Evolutionary conservation across 2,797 vertebrate genomes (phyloP), one percentile per base, ranked within the genome.

Genomic region (Gorsachius magnificus): DNA sequence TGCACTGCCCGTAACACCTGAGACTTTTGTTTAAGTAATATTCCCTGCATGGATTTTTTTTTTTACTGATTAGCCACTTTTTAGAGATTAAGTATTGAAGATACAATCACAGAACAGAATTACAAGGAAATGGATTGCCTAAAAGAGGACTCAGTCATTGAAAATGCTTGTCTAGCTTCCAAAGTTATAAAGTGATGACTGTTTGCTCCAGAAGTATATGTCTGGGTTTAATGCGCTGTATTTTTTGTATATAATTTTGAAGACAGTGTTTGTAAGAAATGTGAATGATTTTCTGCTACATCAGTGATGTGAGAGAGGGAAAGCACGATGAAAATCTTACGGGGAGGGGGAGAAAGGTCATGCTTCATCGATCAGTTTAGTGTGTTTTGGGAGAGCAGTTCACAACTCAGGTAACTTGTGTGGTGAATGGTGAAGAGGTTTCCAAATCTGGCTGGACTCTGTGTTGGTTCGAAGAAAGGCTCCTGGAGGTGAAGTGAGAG

Each of bases 201-300:
- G 13, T 69, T 94, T 75, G 3, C 65, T 69, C 54, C 35, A 56
- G 50, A 95, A 69, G 5, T 77, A 20, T 48, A 0, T 70, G 21
- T 54, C 58, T 90, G 35, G 11, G 21, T 77, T 60, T 61, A 74
- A 65, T 3, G 2, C 1, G 1, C 29, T 87, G 13, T 83, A 10
- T 71, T 94, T 96, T 96, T 92, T 78, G n/a, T 51, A 48, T 57
- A 19, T 45, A 56, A 51, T 83, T 89, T 85, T 83, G 53, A 86
- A 83, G 66, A 61, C 17, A n/a, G 2, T 35, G 10, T 78, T 91
- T 63, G 7, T 92, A 48, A 66, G 76, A 51, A 69, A 24, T 64
- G 35, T 31, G 18, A 48, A 15, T 87, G 31, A 84, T 80, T 76
- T 83, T 33, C 65, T 94, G 50, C 66, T 69, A 29, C 17, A 28